phyloP scores from a whole-genome alignment of 2,113 vertebrate species.

The Scomber japonicus region DNA sequence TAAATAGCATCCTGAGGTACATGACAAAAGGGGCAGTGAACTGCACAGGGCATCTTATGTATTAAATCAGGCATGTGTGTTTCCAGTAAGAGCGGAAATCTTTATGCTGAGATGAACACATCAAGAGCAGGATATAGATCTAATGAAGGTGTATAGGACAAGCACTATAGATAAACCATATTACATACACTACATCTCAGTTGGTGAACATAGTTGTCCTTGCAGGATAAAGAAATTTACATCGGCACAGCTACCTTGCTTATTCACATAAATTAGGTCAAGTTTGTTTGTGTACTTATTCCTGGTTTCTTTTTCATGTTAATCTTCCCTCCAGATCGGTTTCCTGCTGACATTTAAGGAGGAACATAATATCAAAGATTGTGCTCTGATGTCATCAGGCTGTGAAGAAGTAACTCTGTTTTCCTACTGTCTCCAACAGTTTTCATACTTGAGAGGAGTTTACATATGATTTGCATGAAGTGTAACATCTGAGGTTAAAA shows the following conservation, averaged over 20 bases:
- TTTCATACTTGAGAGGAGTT: constrained; percentile 14
- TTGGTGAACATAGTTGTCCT: constrained; percentile 2
- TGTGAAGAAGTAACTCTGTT: not conserved
- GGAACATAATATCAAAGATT: not conserved
- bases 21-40: constrained; percentile 7
- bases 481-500: not conserved
- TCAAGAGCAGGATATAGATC: constrained; percentile 7
- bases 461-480: not conserved
- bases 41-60: not conserved
- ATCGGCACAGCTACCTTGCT: constrained; percentile 34
- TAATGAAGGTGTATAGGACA: constrained; percentile 5
- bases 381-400: not conserved
- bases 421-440: not conserved
- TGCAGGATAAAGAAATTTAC: constrained; percentile 32
- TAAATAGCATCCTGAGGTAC: constrained; percentile 18
- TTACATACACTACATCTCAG: constrained; percentile 6
- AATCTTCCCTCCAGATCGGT: not conserved
- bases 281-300: too few species aligned
- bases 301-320: not conserved
- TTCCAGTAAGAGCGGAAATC: not conserved
- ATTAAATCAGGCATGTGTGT: constrained; percentile 21
- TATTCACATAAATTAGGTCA: not conserved
- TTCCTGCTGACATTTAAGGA: not conserved
- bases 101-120: constrained; percentile 18
- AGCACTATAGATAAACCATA: too few species aligned